Conservation (phyloP, 2,113 vertebrate genomes). For the Erythrocebus patas region DNA sequence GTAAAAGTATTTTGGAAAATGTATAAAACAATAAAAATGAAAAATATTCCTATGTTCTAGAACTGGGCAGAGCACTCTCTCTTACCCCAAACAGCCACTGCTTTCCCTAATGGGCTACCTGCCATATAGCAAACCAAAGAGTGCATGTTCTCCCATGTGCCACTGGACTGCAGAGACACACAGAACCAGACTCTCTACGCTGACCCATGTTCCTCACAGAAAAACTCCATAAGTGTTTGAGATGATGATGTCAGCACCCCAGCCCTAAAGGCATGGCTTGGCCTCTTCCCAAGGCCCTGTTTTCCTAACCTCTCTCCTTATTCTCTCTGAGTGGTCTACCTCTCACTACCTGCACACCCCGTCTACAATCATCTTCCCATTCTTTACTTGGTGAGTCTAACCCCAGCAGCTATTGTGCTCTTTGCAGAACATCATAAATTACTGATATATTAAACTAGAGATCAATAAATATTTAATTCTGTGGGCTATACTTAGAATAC, state of each 20-base stretch:
- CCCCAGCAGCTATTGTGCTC: neutral
- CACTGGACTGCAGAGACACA: neutral
- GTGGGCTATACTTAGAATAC: neutral
- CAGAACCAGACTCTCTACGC: neutral
- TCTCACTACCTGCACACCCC: neutral
- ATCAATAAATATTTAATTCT: conserved; percentile 22
- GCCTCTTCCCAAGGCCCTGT: neutral
- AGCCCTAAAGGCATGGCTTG: neutral
- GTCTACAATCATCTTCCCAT: neutral
- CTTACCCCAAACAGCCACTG: neutral
- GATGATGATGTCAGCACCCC: neutral
- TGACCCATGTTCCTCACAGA: neutral
- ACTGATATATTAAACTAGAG: neutral
- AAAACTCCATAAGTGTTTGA: neutral
- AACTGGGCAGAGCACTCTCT: neutral
- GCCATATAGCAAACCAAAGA: neutral
- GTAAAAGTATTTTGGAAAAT: neutral
- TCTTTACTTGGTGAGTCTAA: neutral
- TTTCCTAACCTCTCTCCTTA: neutral
- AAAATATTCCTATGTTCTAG: neutral
- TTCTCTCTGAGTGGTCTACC: neutral
- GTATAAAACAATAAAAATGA: neutral
- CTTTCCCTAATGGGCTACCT: neutral
- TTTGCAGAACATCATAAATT: neutral
- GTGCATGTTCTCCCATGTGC: neutral